phyloP scores from a whole-genome alignment of 2,113 vertebrate species.

The Nycticebus coucang region DNA sequence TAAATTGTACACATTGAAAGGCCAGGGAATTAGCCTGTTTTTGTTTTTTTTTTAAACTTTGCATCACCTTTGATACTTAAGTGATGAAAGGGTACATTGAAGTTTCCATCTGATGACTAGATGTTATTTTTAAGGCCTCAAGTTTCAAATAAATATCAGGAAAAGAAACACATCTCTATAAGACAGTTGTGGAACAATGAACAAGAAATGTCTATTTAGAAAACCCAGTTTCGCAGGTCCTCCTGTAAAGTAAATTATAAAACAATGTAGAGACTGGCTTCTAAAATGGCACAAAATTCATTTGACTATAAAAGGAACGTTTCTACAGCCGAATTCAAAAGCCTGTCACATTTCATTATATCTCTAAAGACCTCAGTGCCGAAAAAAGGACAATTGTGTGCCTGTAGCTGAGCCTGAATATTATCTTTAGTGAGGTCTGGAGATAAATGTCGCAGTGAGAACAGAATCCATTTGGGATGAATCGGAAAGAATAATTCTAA shows the following conservation, averaged over 20 bases:
- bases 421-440: constrained; percentile 67
- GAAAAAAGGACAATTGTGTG: constrained; percentile 53
- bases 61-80: neutral
- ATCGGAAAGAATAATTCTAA: constrained; percentile 66
- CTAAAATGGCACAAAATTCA: constrained; percentile 28
- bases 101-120: neutral
- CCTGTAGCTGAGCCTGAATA: constrained; percentile 54
- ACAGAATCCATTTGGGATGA: constrained; percentile 49
- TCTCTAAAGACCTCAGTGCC: constrained; percentile 53
- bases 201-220: neutral
- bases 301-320: constrained; percentile 44
- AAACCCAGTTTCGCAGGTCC: neutral
- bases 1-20: neutral
- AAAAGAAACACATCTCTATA: constrained; percentile 19
- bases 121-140: constrained; percentile 26
- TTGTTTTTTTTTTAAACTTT: neutral
- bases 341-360: constrained; percentile 41
- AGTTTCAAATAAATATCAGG: constrained; percentile 34
- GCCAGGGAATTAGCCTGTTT: neutral
- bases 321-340: constrained; percentile 56
- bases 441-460: constrained; percentile 61
- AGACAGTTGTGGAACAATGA: constrained; percentile 36
- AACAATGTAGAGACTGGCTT: constrained; percentile 3
- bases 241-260: constrained; percentile 36
- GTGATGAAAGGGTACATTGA: neutral